These are phyloP conservation scores for Oriolus oriolus DNA, from an alignment of 2,113 vertebrate species.

Conservation along the genomic window DNA sequence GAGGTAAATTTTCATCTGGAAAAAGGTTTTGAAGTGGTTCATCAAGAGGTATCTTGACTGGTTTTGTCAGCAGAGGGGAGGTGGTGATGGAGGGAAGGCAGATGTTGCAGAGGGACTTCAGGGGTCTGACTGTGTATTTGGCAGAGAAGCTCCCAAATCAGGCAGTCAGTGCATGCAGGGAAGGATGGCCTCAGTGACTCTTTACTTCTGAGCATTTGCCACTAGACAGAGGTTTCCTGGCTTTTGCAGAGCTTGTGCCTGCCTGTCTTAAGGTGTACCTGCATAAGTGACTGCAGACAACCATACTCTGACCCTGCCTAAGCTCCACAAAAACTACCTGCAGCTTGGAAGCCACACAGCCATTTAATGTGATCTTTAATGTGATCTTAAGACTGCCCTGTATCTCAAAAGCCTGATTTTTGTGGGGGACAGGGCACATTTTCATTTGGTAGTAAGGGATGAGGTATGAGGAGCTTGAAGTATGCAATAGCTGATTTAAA, in stretches of 20 bases:
- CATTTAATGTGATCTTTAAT: not conserved
- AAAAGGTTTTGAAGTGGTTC: not conserved
- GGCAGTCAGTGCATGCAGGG: not conserved
- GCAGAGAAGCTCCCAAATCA: not conserved
- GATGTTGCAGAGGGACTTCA: not conserved
- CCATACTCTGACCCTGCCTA: not conserved
- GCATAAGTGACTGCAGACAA: not conserved
- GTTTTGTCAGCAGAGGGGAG: not conserved
- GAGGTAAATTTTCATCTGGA: not conserved
- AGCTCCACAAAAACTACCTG: not conserved
- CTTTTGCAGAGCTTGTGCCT: not conserved
- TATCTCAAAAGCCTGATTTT: not conserved
- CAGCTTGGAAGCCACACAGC: not conserved
- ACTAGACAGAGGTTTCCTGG: not conserved
- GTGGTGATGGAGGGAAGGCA: not conserved
- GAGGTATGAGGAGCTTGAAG: not conserved
- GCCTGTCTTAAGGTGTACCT: not conserved
- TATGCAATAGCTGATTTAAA: not conserved
- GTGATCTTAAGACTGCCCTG: not conserved
- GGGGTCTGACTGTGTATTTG: not conserved
- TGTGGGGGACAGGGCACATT: not conserved
- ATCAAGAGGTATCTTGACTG: not conserved
- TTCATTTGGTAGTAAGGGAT: not conserved
- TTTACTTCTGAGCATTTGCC: not conserved
- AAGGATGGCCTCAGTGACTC: not conserved